phyloP scores from a whole-genome alignment of 2,888 invertebrate genomes.

The Caenorhabditis drosophilae region DNA sequence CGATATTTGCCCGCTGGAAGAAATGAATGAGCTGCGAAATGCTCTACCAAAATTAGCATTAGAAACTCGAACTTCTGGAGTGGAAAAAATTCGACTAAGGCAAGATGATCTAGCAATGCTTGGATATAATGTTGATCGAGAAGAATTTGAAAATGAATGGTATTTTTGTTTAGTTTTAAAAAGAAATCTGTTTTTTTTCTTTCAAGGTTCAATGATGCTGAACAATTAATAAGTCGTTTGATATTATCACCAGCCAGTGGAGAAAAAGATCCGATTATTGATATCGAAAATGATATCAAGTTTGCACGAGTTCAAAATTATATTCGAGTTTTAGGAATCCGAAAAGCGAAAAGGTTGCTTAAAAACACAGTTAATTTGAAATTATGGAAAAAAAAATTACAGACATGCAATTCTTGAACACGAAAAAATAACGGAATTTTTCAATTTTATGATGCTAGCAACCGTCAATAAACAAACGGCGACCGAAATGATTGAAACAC shows the following conservation, averaged over 20 bases:
- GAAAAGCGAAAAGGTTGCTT: slow-evolving; percentile 20
- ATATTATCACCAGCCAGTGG: slow-evolving; percentile 23
- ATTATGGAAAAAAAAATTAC: too few relatives aligned
- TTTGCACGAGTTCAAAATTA: slow-evolving; percentile 39
- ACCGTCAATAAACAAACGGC: slow-evolving; percentile 10
- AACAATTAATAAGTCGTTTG: slow-evolving; percentile 51
- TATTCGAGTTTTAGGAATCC: slow-evolving; percentile 22
- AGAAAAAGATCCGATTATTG: slow-evolving; percentile 19
- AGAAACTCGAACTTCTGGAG: slow-evolving; percentile 3
- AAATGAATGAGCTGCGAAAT: slow-evolving; percentile 17
- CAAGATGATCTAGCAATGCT: slow-evolving; percentile 28
- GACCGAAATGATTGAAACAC: slow-evolving; percentile 19
- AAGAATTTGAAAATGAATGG: slow-evolving; percentile 45
- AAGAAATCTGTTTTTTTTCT: background rate
- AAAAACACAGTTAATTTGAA: too few relatives aligned
- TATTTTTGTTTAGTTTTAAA: background rate
- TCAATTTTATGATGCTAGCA: slow-evolving; percentile 47
- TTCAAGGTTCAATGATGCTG: slow-evolving; percentile 46
- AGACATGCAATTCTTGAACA: slow-evolving; percentile 50
- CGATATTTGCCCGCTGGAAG: slow-evolving; percentile 17
- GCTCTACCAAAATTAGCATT: slow-evolving; percentile 13
- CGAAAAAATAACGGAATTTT: slow-evolving; percentile 52
- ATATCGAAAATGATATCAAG: slow-evolving; percentile 43
- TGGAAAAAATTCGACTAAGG: slow-evolving; percentile 7
- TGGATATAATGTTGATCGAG: slow-evolving; percentile 37